Base-by-base conservation (phyloP, 2,888 invertebrate genomes). In the Sphaerophoria rueppellii region DNA sequence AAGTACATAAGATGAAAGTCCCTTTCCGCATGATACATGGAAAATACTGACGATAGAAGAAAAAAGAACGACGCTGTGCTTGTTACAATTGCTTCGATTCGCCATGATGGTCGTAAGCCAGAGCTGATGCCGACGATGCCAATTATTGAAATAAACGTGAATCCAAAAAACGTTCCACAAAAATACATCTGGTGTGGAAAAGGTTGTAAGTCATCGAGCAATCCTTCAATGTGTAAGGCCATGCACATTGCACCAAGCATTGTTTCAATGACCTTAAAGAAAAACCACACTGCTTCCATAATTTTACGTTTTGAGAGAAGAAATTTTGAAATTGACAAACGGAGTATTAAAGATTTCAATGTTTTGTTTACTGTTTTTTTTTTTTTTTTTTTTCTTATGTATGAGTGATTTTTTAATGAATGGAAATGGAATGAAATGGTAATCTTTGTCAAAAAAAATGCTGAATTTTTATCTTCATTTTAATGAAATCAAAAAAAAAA, bases 271-370 rank as follows among this genome's bases (percentile, higher is more conserved):
- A 89, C 11, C 82, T 89, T 90, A 9, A 89, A 89, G n/a, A 87
- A 73, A 24, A 89, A 87, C 88, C 89, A 89, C 50, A 90, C 87
- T 78, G 88, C 87, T 63, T 87, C 87, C 89, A 90, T 90, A 73
- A 80, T 70, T 48, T 24, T 24, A 2, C 24, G 24, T 2, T 24
- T n/a, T n/a, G n/a, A 16, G 16, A 35, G 2, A 2, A 12, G 52
- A 7, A 24, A 24, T 24, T 24, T 24, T 24, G 24, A 24, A 24
- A 24, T 24, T 24, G 24, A 24, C 24, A 24, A 24, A 24, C 24
- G 24, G 24, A 24, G 24, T 2, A 2, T 24, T 24, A 24, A 24
- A 24, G 24, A 24, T 24, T 24, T 24, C 24, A 24, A 24, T 24
- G 24, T 24, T 24, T 24, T 2, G 24, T 24, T 24, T 24, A 24